Base-by-base conservation (phyloP, 2,113 vertebrate species). In the Paedocypris sp. region DNA sequence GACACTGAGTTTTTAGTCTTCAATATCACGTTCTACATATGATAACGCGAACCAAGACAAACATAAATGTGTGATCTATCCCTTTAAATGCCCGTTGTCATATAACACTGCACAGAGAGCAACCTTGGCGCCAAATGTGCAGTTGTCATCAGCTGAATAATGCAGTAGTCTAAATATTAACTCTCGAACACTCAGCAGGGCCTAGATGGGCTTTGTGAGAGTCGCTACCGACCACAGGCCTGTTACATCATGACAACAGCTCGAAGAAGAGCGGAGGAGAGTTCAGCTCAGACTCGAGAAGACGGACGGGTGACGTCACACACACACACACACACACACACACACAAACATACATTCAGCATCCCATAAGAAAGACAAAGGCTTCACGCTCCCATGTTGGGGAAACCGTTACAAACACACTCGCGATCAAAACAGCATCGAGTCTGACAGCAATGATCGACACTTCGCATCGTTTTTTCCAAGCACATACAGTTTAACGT, bases 321-420 rank as follows among this genome's bases (percentile, higher is more conserved):
- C 5, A 52, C 48, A 47, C 26, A 38, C n/a, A n/a, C n/a, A n/a
- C 68, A 66, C 42, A 39, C 5, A 52, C 48, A 47, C 26, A 38
- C n/a, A n/a, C n/a, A n/a, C n/a, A n/a, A n/a, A 47, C 59, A 36
- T 64, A 49, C 36, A 47, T 65, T 61, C 52, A 58, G 68, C 68
- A 70, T 61, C 60, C 57, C 13, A 49, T 51, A 43, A 29, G 43
- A 22, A 32, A 64, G 42, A 69, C 52, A 56, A 56, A 41, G 36
- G 5, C 52, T 8, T n/a, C n/a, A n/a, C n/a, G n/a, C n/a, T n/a
- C n/a, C n/a, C n/a, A n/a, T n/a, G n/a, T n/a, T n/a, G n/a, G n/a
- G n/a, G n/a, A n/a, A n/a, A n/a, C n/a, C n/a, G n/a, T n/a, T n/a
- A n/a, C n/a, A n/a, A n/a, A n/a, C n/a, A n/a, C n/a, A n/a, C n/a